These are phyloP conservation scores for Muntiacus reevesi DNA, from an alignment of 2,113 vertebrate genomes.

Conservation along the genomic window DNA sequence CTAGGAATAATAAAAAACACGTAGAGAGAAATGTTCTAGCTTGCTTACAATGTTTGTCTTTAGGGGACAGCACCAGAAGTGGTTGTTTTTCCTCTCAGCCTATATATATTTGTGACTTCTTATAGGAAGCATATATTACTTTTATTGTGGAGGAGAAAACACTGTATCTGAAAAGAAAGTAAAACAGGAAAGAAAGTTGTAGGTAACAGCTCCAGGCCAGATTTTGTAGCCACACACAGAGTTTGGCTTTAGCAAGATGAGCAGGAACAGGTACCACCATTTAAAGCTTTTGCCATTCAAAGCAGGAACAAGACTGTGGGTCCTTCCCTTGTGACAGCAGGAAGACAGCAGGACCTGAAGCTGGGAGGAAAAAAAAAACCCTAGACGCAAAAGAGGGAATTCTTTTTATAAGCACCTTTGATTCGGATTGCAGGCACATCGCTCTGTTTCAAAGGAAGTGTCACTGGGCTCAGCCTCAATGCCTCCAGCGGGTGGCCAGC, in stretches of 20 bases:
- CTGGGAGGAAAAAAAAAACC: background rate
- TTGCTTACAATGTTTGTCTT: background rate
- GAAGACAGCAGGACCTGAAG: constrained; percentile 27
- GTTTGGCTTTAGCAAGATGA: background rate
- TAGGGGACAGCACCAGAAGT: background rate
- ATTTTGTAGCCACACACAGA: background rate
- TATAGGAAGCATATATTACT: background rate
- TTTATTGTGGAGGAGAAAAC: background rate
- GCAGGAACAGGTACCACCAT: background rate
- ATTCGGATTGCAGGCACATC: background rate
- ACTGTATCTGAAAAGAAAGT: background rate
- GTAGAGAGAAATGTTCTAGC: background rate
- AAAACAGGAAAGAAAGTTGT: background rate
- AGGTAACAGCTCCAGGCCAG: background rate
- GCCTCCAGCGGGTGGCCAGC: background rate
- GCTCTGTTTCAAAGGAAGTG: constrained; percentile 37
- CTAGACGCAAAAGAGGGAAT: constrained; percentile 35
- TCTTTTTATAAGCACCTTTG: constrained; percentile 68
- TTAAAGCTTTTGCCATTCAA: constrained; percentile 44
- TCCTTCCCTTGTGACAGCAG: constrained; percentile 32
- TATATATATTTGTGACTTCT: background rate
- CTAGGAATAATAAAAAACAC: background rate
- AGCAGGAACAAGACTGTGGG: background rate
- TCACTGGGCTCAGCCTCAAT: background rate
- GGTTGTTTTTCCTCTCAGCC: background rate